Percentiles rank a stretch among this genome's conserved stretches.
These are phyloP conservation scores for Mesorhabditis spiculigera DNA, from an alignment of 2,888 invertebrate genomes.

Conservation along the genomic window DNA sequence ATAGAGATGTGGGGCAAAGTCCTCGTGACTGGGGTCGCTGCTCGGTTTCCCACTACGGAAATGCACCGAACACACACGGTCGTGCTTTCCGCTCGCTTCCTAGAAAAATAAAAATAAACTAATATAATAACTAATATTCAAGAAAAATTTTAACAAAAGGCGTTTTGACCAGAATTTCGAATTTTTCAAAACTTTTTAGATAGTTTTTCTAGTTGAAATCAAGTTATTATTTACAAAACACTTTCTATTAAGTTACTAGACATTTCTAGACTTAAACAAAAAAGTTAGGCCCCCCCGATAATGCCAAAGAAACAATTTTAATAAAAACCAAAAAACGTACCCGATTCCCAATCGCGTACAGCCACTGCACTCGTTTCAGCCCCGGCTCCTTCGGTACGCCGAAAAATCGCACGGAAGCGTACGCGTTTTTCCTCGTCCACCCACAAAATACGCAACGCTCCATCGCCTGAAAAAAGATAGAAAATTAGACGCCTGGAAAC, in stretches of 20 bases:
- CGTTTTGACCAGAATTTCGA: too few species aligned
- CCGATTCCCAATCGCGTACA: background rate
- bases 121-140: too few species aligned
- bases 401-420: conserved; percentile 15
- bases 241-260: too few species aligned
- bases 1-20: conserved; percentile 17
- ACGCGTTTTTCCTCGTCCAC: conserved; percentile 15
- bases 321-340: background rate
- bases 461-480: conserved; percentile 10
- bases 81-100: conserved; percentile 7
- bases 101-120: background rate
- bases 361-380: conserved; percentile 15
- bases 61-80: conserved; percentile 13
- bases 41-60: conserved; percentile 11
- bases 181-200: too few species aligned
- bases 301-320: too few species aligned
- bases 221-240: too few species aligned
- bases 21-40: conserved; percentile 16
- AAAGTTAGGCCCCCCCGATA: too few species aligned
- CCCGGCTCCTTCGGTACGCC: conserved; percentile 17
- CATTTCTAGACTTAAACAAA: too few species aligned
- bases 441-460: conserved; percentile 19
- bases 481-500: too few species aligned
- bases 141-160: too few species aligned
- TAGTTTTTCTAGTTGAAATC: too few species aligned